Base-by-base conservation (phyloP, 2,888 invertebrate species). In the Bellardia bayeri region DNA sequence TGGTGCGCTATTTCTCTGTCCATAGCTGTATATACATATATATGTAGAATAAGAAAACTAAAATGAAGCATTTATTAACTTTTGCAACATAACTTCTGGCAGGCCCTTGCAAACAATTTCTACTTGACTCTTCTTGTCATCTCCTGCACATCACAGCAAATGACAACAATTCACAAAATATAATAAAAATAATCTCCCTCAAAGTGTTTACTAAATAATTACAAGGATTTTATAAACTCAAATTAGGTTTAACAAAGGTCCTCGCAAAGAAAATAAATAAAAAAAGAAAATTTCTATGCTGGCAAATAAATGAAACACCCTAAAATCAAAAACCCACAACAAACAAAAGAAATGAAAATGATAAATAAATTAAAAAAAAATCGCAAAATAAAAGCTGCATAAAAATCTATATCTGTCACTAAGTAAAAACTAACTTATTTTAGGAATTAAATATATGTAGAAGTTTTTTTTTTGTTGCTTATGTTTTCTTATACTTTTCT, bases 381-480 rank as follows among this genome's bases (percentile, higher is more conserved):
- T 5, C 40, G 2, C 40, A 7, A 42, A 42, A 72, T 45, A 64
- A 72, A 81, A 72, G 23, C 37, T 11, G n/a, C 78, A 69, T 63
- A 63, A 71, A 78, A 78, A 78, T 78, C 54, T 72, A 78, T 83
- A 51, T 71, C 56, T 64, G 78, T 83, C 69, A 63, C 69, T 83
- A 51, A 83, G 33, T 13, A 56, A 63, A 69, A 76, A 76, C 61
- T 63, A 69, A 64, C 33, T 69, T 82, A 54, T 76, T 69, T 64
- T n/a, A 16, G 13, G 37, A 33, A 54, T 72, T 82, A 54, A 9
- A 37, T 54, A 42, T 61, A n/a, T n/a, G n/a, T n/a, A 64, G 37
- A 49, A 68, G 23, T 56, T 54, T 45, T 14, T 16, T n/a, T 30
- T 42, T 61, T 56, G 16, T 51, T 45, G 6, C 2, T 63, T 8